Evolutionary conservation across 2,888 invertebrate species (phyloP).

Genomic region (Lithophane socia): DNA sequence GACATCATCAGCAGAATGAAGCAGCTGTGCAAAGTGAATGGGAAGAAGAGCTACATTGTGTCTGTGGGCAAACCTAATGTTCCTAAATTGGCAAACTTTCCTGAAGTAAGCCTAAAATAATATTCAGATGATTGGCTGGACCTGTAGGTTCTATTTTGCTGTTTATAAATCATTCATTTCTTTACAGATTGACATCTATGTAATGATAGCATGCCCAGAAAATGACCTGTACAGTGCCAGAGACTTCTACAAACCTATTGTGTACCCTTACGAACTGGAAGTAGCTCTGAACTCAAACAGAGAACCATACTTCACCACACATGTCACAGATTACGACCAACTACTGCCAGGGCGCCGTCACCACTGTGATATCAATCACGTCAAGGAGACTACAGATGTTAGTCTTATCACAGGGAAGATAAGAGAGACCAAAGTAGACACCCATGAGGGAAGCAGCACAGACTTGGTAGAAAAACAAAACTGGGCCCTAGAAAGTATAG

Average conservation of each 20-base stretch:
- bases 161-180: neutral
- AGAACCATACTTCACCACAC: conserved; percentile 90
- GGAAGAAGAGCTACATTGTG: conserved; percentile 97
- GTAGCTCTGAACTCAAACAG: conserved; percentile 92
- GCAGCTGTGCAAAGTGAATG: conserved; percentile 92
- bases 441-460: conserved; percentile 78
- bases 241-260: conserved; percentile 97
- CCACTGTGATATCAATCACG: conserved; percentile 85
- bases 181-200: conserved; percentile 96
- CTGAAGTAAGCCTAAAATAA: conserved; percentile 91
- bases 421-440: conserved; percentile 85
- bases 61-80: conserved; percentile 98
- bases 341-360: conserved; percentile 92
- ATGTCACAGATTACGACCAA: conserved; percentile 94
- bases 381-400: conserved; percentile 90
- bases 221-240: conserved; percentile 95
- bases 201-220: conserved; percentile 97
- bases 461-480: conserved; percentile 87
- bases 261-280: conserved; percentile 98
- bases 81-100: conserved; percentile 98
- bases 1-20: conserved; percentile 94
- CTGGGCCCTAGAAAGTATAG: conserved; percentile 90
- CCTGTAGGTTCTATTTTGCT: neutral
- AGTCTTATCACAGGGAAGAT: conserved; percentile 94
- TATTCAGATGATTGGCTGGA: conserved; percentile 1